Conservation (phyloP, 2,888 invertebrate species). For the Antheraea assamensis region DNA sequence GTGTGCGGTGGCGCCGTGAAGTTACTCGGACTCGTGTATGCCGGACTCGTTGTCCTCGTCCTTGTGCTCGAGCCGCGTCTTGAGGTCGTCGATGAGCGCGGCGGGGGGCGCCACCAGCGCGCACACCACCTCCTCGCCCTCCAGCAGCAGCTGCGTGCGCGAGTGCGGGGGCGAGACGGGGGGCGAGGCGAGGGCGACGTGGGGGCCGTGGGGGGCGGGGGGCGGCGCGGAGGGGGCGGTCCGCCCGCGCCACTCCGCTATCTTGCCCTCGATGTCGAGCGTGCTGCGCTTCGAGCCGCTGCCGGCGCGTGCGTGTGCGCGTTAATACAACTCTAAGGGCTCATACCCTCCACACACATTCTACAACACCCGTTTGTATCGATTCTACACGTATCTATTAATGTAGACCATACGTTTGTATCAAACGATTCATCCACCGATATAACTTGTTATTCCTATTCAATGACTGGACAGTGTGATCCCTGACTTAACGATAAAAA, state of each 20-base stretch:
- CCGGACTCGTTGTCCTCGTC: slow-evolving; percentile 77
- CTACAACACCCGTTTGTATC: not conserved
- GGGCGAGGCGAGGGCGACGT: slow-evolving; percentile 25
- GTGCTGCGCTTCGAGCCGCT: slow-evolving; percentile 78
- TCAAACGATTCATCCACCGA: not conserved
- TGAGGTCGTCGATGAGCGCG: slow-evolving; percentile 71
- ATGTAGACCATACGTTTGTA: not conserved
- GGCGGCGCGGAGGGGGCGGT: slow-evolving; percentile 36
- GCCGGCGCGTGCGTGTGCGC: too few relatives aligned
- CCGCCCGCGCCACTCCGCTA: slow-evolving; percentile 73
- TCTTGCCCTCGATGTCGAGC: slow-evolving; percentile 79
- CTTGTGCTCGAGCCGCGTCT: slow-evolving; percentile 70
- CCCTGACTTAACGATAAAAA: slow-evolving; percentile 23
- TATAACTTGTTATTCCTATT: not conserved
- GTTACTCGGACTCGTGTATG: slow-evolving; percentile 74
- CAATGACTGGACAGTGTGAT: slow-evolving; percentile 21
- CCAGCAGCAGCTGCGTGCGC: slow-evolving; percentile 57
- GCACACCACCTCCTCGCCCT: slow-evolving; percentile 66
- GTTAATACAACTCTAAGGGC: too few relatives aligned
- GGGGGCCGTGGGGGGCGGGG: slow-evolving; percentile 25
- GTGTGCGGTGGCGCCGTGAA: not conserved
- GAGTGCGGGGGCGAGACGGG: slow-evolving; percentile 34
- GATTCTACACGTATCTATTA: not conserved
- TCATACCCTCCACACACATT: not conserved
- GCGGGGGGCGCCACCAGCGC: slow-evolving; percentile 61